Base-by-base conservation (phyloP, 2,888 invertebrate species). In the Cheilosia vulpina region DNA sequence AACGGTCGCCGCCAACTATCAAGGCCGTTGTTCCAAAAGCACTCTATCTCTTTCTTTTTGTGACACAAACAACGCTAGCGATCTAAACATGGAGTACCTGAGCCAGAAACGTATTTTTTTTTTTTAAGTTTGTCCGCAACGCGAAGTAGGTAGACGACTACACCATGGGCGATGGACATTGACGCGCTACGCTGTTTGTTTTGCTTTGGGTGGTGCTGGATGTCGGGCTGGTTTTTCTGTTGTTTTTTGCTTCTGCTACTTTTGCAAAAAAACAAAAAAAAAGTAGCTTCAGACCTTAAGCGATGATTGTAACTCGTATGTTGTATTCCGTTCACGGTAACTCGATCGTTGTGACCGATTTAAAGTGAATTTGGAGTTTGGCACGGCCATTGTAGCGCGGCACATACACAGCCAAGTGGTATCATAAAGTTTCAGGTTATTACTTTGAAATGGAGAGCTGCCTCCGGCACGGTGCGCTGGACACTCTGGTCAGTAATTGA, bases 281-380 rank as follows among this genome's bases (percentile, higher is more conserved):
- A 69, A 69, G 45, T 50, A 9, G 60, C 69, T 55, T 60, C 38
- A 79, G 75, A 79, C 84, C 84, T 84, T 75, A 84, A 71, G 69
- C 60, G 79, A 50, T 75, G 55, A 60, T 65, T 71, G 58, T 75
- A 60, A 13, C 24, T 52, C 47, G 17, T 47, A 45, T 63, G 83
- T 55, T 82, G 69, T 84, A 84, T 84, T 75, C 84, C 75, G 66
- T 84, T 79, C 79, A 76, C 79, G 84, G 84, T 84, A 84, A 84
- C 65, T 27, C 60, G 79, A 84, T 84, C 79, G 71, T 65, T 79
- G 71, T 84, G 84, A 84, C 84, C 84, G 84, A 84, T 84, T 79
- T 84, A 79, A 34, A 71, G 53, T 55, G 79, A 79, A 84, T 84
- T 84, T 69, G 55, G 66, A 71, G 69, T 79, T 83, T 60, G 84